phyloP scores from a whole-genome alignment of 1,140 invertebrate genomes.

The Cherax destructor region DNA sequence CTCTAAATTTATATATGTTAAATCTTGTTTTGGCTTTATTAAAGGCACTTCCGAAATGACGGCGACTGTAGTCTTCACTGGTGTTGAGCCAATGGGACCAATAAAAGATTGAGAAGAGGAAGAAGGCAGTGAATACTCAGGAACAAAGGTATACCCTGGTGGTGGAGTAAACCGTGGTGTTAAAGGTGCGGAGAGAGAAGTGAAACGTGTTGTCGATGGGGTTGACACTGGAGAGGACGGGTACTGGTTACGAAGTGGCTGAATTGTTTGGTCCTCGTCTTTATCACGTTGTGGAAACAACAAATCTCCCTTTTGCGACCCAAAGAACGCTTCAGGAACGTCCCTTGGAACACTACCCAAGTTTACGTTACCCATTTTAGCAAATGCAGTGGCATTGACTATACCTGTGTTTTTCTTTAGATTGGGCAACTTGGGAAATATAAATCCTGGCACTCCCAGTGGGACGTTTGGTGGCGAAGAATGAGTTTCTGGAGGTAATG shows the following conservation, averaged over 20 bases:
- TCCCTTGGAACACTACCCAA: not conserved
- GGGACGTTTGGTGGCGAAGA: conserved; percentile 24
- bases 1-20: not conserved
- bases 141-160: not conserved
- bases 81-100: not conserved
- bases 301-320: not conserved
- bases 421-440: conserved; percentile 53
- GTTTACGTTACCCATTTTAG: conserved; percentile 3
- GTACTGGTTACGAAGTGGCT: conserved; percentile 22
- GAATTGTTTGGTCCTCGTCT: not conserved
- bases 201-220: not conserved
- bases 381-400: conserved; percentile 55
- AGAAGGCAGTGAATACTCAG: not conserved
- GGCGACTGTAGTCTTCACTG: not conserved
- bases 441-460: conserved; percentile 57
- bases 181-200: not conserved
- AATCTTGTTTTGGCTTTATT: not conserved
- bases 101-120: not conserved
- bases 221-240: conserved; percentile 11
- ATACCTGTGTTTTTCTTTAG: conserved; percentile 42
- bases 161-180: not conserved
- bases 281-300: not conserved
- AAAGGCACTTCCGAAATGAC: not conserved
- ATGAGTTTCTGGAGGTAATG: not conserved
- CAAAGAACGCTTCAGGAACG: not conserved